These are phyloP conservation scores for Drosophila quasianomalipes DNA, from an alignment of 2,888 invertebrate species.

Conservation along the genomic window DNA sequence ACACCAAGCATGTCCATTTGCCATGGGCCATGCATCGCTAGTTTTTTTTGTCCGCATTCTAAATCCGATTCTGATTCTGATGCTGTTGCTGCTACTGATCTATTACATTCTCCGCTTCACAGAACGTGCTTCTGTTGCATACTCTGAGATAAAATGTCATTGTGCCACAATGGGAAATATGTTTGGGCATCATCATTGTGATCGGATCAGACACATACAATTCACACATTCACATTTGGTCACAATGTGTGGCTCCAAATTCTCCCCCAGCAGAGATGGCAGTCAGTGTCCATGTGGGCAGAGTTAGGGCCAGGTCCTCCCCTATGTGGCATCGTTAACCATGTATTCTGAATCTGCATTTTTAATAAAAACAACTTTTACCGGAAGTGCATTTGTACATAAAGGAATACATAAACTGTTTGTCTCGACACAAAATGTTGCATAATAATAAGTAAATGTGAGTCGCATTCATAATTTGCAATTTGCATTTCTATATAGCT, in stretches of 20 bases:
- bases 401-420: not conserved
- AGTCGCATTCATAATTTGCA: not conserved
- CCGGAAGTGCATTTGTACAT: conserved; percentile 60
- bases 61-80: conserved; percentile 57
- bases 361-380: conserved; percentile 37
- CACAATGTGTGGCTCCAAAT: conserved; percentile 41
- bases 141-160: conserved; percentile 80
- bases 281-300: conserved; percentile 14
- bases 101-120: conserved; percentile 77
- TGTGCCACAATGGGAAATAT: conserved; percentile 62
- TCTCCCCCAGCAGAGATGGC: not conserved
- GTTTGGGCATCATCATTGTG: conserved; percentile 44
- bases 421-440: conserved; percentile 19
- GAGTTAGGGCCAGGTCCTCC: conserved; percentile 10
- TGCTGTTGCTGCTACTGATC: conserved; percentile 54
- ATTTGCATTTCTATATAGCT: not conserved
- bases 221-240: conserved; percentile 49
- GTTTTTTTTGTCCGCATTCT: conserved; percentile 51
- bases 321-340: conserved; percentile 21
- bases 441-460: conserved; percentile 28
- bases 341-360: conserved; percentile 34
- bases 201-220: conserved; percentile 62
- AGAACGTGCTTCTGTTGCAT: conserved; percentile 82
- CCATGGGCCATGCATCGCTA: conserved; percentile 73
- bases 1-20: conserved; percentile 49